A percentile compares a stretch with the other conserved stretches of the same genome.
phyloP scores from a whole-genome alignment of 35 echinoderm and acorn worm species.

The Lytechinus pictus region DNA sequence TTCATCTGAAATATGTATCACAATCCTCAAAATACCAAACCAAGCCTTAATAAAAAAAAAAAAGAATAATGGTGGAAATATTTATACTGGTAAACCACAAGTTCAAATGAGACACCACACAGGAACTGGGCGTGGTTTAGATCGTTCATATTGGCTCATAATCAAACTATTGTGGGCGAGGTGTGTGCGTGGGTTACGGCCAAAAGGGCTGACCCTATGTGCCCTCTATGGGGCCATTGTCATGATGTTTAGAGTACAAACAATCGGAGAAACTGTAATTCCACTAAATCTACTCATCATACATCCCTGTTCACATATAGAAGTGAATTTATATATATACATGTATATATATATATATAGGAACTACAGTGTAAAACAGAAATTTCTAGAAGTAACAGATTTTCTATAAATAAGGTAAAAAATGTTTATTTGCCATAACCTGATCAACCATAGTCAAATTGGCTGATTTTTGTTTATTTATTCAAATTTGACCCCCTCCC shows the following conservation, averaged over 20 bases:
- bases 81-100: background rate
- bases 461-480: no score
- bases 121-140: background rate
- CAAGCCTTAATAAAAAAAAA: background rate
- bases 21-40: background rate
- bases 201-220: background rate
- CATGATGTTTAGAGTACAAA: background rate
- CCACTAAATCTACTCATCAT: slow-evolving; percentile 1
- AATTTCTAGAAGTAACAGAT: no score
- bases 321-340: no score
- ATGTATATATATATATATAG: no score
- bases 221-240: background rate
- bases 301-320: background rate
- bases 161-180: background rate
- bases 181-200: background rate
- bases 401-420: no score
- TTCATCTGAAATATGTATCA: background rate
- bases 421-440: no score
- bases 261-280: background rate
- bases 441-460: no score
- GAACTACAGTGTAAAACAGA: no score
- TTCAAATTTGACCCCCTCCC: no score
- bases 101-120: background rate
- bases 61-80: background rate
- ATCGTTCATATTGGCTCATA: background rate